Conservation (phyloP, 2,113 vertebrate species). For the Harpagus bidentatus region DNA sequence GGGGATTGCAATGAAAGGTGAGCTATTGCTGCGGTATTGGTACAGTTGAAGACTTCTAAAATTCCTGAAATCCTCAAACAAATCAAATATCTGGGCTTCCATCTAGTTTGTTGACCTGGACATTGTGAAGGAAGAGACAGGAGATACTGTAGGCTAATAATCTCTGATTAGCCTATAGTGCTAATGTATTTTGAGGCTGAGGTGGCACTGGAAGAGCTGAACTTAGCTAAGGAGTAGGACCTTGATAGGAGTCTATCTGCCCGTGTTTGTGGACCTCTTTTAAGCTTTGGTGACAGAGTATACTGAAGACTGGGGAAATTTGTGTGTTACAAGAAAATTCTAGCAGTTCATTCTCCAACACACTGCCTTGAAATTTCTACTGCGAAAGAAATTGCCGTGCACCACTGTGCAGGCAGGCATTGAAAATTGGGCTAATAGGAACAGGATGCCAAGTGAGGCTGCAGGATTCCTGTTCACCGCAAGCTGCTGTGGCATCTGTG, state of each 20-base stretch:
- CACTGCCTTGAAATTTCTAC: background rate
- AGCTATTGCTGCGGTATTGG: background rate
- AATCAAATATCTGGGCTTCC: background rate
- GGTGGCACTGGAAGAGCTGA: background rate
- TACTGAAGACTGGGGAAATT: background rate
- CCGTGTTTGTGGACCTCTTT: background rate
- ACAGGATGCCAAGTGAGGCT: background rate
- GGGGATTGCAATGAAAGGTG: background rate
- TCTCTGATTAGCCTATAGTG: background rate
- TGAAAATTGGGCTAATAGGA: background rate
- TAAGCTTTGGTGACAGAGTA: background rate
- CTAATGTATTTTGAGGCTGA: background rate
- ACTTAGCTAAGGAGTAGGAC: background rate
- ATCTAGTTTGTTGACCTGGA: background rate
- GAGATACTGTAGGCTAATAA: background rate
- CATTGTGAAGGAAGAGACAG: background rate
- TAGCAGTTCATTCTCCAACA: background rate
- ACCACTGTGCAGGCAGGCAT: background rate
- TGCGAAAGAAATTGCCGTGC: background rate
- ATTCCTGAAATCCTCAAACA: background rate
- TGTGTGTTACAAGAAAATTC: background rate
- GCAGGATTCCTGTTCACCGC: background rate
- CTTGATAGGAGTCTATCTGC: background rate
- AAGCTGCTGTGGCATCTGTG: background rate
- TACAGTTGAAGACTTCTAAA: background rate